Percentiles rank a stretch among this genome's conserved stretches.
Conservation (phyloP, 2,888 invertebrate species). For the Calameuta pallipes region DNA sequence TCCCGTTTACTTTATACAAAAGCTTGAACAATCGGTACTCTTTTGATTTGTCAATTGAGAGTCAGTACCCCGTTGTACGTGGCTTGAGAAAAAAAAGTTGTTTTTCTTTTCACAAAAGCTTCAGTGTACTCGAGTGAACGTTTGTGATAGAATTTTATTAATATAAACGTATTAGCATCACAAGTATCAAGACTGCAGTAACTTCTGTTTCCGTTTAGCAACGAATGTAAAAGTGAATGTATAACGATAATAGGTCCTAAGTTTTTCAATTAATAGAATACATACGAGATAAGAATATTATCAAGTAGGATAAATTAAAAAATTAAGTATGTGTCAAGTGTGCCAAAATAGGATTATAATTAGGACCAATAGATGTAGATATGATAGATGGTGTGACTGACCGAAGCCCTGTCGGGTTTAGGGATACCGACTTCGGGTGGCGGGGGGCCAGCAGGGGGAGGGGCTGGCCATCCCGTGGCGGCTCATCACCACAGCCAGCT, state of each 20-base stretch:
- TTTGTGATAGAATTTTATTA: neutral
- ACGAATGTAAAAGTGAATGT: neutral
- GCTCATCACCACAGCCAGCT: constrained; percentile 75
- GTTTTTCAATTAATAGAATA: neutral
- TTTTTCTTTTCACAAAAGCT: neutral
- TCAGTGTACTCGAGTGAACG: neutral
- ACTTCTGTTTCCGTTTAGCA: neutral
- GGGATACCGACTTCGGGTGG: constrained; percentile 64
- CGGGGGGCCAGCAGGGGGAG: constrained; percentile 67
- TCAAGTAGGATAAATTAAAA: neutral
- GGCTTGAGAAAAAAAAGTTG: neutral
- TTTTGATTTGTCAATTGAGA: neutral
- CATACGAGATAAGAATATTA: neutral
- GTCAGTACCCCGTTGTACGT: neutral
- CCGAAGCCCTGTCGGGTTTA: constrained; percentile 57
- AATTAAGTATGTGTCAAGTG: neutral
- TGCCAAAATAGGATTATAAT: neutral
- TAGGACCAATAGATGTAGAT: neutral
- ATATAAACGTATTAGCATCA: neutral
- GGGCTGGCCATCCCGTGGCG: constrained; percentile 69
- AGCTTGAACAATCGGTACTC: neutral
- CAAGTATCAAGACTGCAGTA: neutral
- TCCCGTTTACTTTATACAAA: neutral
- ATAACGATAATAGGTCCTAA: neutral
- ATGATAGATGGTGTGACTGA: constrained; percentile 23